A percentile compares a stretch with the other conserved stretches of the same genome.
These are phyloP conservation scores for Petrosia ficiformis DNA, from an alignment of 37 sponge, comb jelly and placozoan species.

Conservation along the genomic window DNA sequence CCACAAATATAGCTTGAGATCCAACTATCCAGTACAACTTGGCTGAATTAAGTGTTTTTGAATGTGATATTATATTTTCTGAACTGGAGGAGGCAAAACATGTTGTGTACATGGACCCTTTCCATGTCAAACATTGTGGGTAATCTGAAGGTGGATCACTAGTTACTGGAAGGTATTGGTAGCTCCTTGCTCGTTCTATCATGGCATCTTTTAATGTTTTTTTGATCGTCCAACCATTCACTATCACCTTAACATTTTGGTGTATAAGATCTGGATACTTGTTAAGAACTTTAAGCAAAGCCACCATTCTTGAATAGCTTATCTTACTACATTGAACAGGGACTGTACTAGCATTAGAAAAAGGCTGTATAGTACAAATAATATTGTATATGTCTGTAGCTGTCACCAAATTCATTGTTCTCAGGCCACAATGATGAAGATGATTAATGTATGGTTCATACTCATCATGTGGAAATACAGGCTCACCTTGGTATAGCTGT, in stretches of 20 bases:
- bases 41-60: too few relatives aligned
- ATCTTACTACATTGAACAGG: not conserved
- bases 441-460: not conserved
- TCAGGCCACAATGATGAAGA: slow-evolving; percentile 36
- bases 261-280: not conserved
- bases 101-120: slow-evolving; percentile 14
- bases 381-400: slow-evolving; percentile 37
- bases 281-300: slow-evolving; percentile 26
- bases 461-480: slow-evolving; percentile 36
- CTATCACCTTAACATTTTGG: not conserved
- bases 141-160: slow-evolving; percentile 21
- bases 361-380: slow-evolving; percentile 9
- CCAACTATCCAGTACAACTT: too few relatives aligned
- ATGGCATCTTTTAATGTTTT: too few relatives aligned
- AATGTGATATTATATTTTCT: not conserved
- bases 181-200: too few relatives aligned
- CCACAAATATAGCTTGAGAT: too few relatives aligned
- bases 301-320: slow-evolving; percentile 32
- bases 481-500: slow-evolving; percentile 31
- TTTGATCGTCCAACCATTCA: too few relatives aligned
- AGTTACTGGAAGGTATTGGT: slow-evolving; percentile 48
- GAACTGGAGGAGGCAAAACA: not conserved
- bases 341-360: not conserved
- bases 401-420: not conserved
- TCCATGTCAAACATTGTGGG: slow-evolving; percentile 36